A percentile compares a stretch with the other conserved stretches of the same genome.
Evolutionary conservation across 2,888 invertebrate genomes (phyloP).

Genomic region (Gerris lacustris): DNA sequence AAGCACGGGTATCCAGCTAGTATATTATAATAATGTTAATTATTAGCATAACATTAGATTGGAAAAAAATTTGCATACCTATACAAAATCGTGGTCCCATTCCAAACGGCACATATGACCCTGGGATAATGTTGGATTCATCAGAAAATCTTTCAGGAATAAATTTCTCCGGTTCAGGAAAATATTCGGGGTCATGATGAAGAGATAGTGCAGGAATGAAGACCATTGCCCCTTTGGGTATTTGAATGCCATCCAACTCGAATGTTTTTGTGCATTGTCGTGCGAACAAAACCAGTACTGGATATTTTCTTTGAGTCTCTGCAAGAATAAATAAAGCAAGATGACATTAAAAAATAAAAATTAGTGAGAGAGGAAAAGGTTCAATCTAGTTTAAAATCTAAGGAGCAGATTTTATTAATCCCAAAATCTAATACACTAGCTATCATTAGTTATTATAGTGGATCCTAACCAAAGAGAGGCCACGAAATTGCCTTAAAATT

Average conservation of each 20-base stretch:
- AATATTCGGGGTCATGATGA: not conserved
- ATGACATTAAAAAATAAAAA: too few relatives aligned
- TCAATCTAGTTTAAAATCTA: too few relatives aligned
- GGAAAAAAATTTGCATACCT: not conserved
- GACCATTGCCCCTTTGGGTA: not conserved
- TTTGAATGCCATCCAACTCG: not conserved
- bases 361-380: too few relatives aligned
- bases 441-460: too few relatives aligned
- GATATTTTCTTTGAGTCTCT: not conserved
- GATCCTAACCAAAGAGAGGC: too few relatives aligned
- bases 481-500: too few relatives aligned
- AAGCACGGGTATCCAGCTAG: too few relatives aligned
- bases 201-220: not conserved
- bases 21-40: too few relatives aligned
- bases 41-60: too few relatives aligned
- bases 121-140: not conserved
- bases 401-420: too few relatives aligned
- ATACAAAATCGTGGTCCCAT: not conserved
- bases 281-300: not conserved
- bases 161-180: not conserved
- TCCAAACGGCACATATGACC: not conserved
- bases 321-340: not conserved
- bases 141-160: not conserved
- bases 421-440: too few relatives aligned
- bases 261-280: not conserved